Percentiles rank a stretch among this genome's conserved stretches.
Conservation (phyloP, 2,888 invertebrate species). For the Amorpha juglandis region DNA sequence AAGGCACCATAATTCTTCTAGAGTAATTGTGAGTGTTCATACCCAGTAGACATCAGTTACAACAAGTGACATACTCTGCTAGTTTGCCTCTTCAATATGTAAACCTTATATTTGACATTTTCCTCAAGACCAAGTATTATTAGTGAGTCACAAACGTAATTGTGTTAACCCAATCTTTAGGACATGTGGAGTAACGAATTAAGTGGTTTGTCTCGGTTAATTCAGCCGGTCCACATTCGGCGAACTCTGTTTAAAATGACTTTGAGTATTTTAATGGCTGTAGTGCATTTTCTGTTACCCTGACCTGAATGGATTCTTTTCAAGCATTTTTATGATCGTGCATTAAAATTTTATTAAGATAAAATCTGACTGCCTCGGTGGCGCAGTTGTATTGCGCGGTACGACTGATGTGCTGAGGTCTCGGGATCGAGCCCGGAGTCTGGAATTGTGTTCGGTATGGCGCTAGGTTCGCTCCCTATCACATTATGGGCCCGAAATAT, state of each 20-base stretch:
- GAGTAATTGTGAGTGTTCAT: no score
- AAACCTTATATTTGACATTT: neutral
- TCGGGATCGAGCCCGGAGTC: no score
- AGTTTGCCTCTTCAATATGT: neutral
- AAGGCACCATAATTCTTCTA: no score
- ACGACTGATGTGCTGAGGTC: no score
- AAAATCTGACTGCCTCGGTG: no score
- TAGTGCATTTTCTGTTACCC: constrained; percentile 10
- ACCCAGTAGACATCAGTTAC: no score
- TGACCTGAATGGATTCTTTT: constrained; percentile 11
- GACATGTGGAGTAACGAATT: constrained; percentile 3
- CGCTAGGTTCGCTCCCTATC: no score
- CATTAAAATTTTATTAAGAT: neutral
- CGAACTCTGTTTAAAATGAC: neutral
- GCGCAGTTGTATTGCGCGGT: no score
- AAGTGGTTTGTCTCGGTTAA: constrained; percentile 4
- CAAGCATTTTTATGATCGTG: neutral
- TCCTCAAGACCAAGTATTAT: neutral
- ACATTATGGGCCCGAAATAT: no score
- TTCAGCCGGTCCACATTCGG: neutral
- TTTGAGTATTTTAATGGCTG: constrained; percentile 9
- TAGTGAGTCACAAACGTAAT: neutral
- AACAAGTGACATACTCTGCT: neutral
- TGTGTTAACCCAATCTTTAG: constrained; percentile 5
- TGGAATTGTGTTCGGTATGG: no score